Conservation (phyloP, 2,797 vertebrate genomes). For the Pteronotus mesoamericanus region DNA sequence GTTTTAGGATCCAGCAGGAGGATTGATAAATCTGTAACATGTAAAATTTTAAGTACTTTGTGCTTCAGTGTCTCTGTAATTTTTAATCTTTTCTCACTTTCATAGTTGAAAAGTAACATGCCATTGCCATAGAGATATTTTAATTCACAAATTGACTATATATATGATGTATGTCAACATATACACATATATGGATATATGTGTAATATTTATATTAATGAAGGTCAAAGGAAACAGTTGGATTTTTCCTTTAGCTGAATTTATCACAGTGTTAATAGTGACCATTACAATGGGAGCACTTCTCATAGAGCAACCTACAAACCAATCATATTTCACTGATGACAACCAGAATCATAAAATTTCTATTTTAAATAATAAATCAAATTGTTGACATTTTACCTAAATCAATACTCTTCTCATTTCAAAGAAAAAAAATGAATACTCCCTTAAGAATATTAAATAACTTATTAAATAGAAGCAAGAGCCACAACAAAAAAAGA, state of each 20-base stretch:
- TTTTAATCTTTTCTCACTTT: not conserved
- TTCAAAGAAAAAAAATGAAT: conserved; percentile 41
- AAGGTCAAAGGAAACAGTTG: not conserved
- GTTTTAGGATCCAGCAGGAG: not conserved
- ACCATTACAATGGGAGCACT: not conserved
- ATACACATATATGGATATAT: not conserved
- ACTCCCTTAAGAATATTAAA: conserved; percentile 50
- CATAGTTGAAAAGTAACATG: not conserved
- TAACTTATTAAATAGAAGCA: conserved; percentile 38
- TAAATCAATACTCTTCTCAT: conserved; percentile 60
- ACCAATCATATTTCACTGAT: conserved; percentile 21
- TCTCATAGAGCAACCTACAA: not conserved
- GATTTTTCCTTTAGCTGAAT: not conserved
- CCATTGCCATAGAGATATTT: not conserved
- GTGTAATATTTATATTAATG: not conserved
- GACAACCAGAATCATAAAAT: conserved; percentile 39
- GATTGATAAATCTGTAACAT: not conserved
- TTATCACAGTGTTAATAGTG: not conserved
- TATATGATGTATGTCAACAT: not conserved
- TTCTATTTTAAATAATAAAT: conserved; percentile 66
- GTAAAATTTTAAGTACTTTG: not conserved
- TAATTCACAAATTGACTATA: not conserved
- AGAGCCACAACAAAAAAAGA: conserved; percentile 9
- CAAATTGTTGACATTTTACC: conserved; percentile 69
- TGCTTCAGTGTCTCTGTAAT: not conserved